phyloP scores from a whole-genome alignment of 1,140 invertebrate genomes.

The Drosophila sp. region DNA sequence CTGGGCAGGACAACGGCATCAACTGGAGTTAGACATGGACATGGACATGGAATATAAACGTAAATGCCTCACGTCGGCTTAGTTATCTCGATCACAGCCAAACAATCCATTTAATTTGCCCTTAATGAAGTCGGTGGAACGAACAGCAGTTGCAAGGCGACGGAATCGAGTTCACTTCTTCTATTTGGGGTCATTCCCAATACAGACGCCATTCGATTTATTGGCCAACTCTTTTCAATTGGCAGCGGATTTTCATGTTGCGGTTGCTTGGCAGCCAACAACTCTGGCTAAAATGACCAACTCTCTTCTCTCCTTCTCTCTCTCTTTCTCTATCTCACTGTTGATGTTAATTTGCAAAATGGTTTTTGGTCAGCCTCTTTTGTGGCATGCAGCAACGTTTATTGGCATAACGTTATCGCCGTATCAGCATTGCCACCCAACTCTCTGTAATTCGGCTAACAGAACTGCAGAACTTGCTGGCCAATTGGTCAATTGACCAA shows the following conservation, averaged over 20 bases:
- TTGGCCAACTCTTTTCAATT: constrained; percentile 35
- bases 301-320: background rate
- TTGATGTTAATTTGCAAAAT: constrained; percentile 45
- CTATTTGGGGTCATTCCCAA: constrained; percentile 22
- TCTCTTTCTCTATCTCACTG: background rate
- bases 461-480: background rate
- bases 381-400: constrained; percentile 6
- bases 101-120: constrained; percentile 78
- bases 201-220: constrained; percentile 43
- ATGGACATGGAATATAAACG: constrained; percentile 11
- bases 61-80: constrained; percentile 58
- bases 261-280: constrained; percentile 39
- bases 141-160: constrained; percentile 1
- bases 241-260: constrained; percentile 47
- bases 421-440: constrained; percentile 5
- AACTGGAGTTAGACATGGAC: constrained; percentile 10
- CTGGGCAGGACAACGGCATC: constrained; percentile 15
- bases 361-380: constrained; percentile 2
- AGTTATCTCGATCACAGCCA: constrained; percentile 72
- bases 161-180: background rate
- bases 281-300: constrained; percentile 2
- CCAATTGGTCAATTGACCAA: background rate
- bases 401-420: constrained; percentile 6
- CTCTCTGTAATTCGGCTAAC: background rate
- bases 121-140: constrained; percentile 60